Conservation (phyloP, 2,797 vertebrate species). For the Poecile montanus region DNA sequence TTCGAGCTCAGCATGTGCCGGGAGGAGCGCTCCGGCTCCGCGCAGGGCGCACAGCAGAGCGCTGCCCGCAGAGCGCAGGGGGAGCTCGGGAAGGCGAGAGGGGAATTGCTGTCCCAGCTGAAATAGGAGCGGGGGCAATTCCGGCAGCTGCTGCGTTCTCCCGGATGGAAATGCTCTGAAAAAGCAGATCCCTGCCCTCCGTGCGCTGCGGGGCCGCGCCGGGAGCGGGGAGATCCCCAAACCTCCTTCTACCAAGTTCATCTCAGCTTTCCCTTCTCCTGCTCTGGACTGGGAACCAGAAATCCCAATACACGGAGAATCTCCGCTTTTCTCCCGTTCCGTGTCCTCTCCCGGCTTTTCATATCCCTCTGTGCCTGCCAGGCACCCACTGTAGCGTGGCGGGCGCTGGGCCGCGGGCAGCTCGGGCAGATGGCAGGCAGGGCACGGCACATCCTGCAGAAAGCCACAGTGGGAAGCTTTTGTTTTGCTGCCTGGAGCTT, state of each 20-base stretch:
- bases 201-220: background rate
- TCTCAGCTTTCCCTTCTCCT: background rate
- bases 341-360: accelerated
- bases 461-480: background rate
- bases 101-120: background rate
- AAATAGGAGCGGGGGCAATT: accelerated
- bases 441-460: background rate
- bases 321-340: accelerated
- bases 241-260: accelerated
- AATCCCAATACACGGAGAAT: accelerated
- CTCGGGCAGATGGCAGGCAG: slow-evolving; percentile 64
- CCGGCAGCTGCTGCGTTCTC: accelerated
- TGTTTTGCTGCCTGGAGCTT: slow-evolving; percentile 9
- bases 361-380: background rate
- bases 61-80: background rate
- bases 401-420: background rate
- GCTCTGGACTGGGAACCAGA: background rate
- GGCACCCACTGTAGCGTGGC: background rate
- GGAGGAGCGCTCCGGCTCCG: background rate
- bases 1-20: accelerated
- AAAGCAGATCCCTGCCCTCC: accelerated
- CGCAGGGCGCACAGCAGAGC: accelerated
- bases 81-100: background rate
- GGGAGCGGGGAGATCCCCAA: background rate
- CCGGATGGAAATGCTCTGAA: accelerated